phyloP scores from a whole-genome alignment of 1,140 invertebrate species.

The Venturia canescens region DNA sequence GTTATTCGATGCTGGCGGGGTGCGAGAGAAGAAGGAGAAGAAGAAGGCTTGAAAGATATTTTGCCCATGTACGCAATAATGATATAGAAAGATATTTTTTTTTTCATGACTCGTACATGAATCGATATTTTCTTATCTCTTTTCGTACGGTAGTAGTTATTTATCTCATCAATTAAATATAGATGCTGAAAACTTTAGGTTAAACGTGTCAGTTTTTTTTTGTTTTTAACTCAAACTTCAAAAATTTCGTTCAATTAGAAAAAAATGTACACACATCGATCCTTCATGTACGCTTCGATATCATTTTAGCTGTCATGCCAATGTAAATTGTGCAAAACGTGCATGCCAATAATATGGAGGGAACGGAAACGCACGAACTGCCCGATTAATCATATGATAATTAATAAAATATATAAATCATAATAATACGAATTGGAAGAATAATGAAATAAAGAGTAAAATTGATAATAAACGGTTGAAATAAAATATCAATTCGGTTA shows the following conservation, averaged over 20 bases:
- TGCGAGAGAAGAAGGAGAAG: neutral
- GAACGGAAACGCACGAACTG: slow-evolving; percentile 53
- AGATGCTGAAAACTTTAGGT: neutral
- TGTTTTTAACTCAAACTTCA: no score
- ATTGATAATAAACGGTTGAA: slow-evolving; percentile 42
- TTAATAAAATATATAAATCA: slow-evolving; percentile 48
- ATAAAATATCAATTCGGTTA: slow-evolving; percentile 64
- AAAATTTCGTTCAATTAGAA: neutral
- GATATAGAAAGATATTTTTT: slow-evolving; percentile 31
- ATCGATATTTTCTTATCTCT: slow-evolving; percentile 37
- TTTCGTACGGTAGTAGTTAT: neutral
- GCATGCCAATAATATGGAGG: slow-evolving; percentile 51
- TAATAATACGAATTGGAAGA: slow-evolving; percentile 49
- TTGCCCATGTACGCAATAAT: slow-evolving; percentile 49
- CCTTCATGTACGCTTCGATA: slow-evolving; percentile 47
- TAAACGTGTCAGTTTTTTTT: no score
- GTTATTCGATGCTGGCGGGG: slow-evolving; percentile 13
- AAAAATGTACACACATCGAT: slow-evolving; percentile 9
- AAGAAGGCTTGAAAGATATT: slow-evolving; percentile 51
- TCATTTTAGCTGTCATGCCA: slow-evolving; percentile 55
- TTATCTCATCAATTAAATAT: slow-evolving; percentile 13
- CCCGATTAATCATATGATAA: slow-evolving; percentile 40
- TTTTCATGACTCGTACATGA: slow-evolving; percentile 47
- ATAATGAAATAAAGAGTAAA: slow-evolving; percentile 62
- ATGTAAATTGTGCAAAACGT: slow-evolving; percentile 55